Percentiles rank a stretch among this genome's conserved stretches.
Conservation (phyloP, 1,140 invertebrate genomes). For the Neodiprion pinetum region DNA sequence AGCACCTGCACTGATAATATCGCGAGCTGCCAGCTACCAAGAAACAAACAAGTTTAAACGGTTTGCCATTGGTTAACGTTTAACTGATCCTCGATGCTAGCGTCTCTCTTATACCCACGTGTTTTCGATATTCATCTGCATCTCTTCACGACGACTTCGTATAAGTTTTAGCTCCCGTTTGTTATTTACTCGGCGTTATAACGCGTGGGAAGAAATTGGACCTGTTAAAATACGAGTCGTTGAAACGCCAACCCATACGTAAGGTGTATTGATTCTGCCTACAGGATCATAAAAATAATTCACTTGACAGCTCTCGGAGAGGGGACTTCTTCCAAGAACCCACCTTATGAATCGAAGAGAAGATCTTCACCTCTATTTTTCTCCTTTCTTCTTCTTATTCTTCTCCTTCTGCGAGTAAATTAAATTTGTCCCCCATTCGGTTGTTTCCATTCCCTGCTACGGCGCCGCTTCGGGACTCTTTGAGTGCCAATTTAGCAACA, state of each 20-base stretch:
- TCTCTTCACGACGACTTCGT: neutral
- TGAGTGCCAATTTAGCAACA: slow-evolving; percentile 44
- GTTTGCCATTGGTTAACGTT: slow-evolving; percentile 4
- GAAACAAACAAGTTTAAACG: slow-evolving; percentile 5
- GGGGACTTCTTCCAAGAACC: neutral
- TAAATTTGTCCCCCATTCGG: slow-evolving; percentile 43
- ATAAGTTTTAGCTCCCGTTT: neutral
- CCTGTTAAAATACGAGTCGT: neutral
- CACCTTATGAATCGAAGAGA: neutral
- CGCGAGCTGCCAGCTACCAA: neutral
- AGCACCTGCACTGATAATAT: slow-evolving; percentile 5
- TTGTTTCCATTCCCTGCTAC: slow-evolving; percentile 32
- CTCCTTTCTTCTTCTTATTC: neutral
- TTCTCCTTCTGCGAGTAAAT: slow-evolving; percentile 25
- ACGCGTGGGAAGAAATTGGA: neutral
- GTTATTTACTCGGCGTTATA: neutral
- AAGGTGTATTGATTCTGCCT: neutral
- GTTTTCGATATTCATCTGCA: neutral
- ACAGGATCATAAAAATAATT: neutral
- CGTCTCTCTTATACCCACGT: neutral
- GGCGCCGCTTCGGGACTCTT: slow-evolving; percentile 29
- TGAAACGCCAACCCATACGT: neutral
- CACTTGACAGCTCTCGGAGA: neutral
- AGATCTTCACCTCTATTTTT: neutral
- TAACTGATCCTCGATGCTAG: neutral